Evolutionary conservation across 2,888 invertebrate species (phyloP), one percentile per base, ranked within the genome.

Genomic region (Napeogenes inachia): DNA sequence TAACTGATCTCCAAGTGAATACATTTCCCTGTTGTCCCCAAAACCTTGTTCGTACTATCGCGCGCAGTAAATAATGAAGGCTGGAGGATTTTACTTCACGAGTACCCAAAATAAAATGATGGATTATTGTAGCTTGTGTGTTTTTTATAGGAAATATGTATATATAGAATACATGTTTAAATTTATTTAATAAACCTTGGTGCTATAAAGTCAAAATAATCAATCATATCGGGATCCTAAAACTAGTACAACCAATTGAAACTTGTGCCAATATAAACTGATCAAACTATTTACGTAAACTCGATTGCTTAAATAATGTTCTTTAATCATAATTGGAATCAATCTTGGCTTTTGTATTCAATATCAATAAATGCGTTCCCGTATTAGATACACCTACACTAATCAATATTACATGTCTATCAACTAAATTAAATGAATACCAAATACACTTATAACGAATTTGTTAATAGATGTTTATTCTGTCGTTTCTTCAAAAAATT

Each of bases 1-100:
- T 33, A 64, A 67, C 67, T 66, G 57, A 55, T n/a, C 55, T 45
- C 46, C 47, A 59, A 63, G 59, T 59, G 56, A 59, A 55, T 60
- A 57, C 54, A 62, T 60, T 64, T 50, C 57, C 72, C 76, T 76
- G 81, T 83, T 82, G 84, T 83, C 82, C 84, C 73, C 72, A 70
- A 80, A 81, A 81, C 77, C 78, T 75, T 80, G 73, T 76, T 76
- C 71, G 55, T 63, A 6, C 35, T 35, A 42, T 60, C 21, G 21
- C 21, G 21, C 53, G 30, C 53, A 61, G 59, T 65, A 60, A 60
- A 56, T 60, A 56, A 50, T 42, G 56, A 21, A 60, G 47, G 10
- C 42, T 47, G 30, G 46, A 59, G 50, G 12, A 45, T 45, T 54
- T 54, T 55, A 13, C 32, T 46, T 53, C 56, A 55, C 21, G 35